phyloP scores from a whole-genome alignment of 1,140 invertebrate genomes.

The Triops cancriformis region DNA sequence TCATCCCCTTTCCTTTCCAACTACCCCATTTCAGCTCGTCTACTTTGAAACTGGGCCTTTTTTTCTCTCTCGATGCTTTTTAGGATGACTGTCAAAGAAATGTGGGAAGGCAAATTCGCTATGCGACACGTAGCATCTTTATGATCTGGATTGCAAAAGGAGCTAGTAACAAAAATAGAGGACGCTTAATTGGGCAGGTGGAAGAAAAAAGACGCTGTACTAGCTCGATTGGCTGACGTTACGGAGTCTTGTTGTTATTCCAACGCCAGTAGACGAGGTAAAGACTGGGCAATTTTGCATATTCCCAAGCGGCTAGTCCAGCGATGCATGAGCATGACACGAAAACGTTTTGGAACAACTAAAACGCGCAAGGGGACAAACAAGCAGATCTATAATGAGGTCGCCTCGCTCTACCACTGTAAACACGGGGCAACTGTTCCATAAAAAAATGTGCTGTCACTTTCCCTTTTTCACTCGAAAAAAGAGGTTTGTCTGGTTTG shows the following conservation, averaged over 20 bases:
- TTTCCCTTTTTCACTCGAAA: neutral
- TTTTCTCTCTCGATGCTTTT: too few species aligned
- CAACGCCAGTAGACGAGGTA: neutral
- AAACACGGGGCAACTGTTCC: neutral
- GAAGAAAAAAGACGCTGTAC: neutral
- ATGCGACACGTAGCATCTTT: neutral
- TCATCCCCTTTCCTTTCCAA: neutral
- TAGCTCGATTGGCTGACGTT: neutral
- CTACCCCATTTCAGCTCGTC: neutral
- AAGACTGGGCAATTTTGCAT: conserved; percentile 1
- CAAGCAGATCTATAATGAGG: neutral
- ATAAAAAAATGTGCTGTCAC: neutral
- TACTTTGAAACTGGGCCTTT: too few species aligned
- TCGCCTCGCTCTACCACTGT: neutral
- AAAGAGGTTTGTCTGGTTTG: neutral
- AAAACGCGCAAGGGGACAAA: neutral
- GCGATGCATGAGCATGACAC: conserved; percentile 7
- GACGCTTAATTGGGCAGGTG: neutral
- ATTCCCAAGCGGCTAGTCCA: neutral
- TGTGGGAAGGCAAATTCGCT: neutral
- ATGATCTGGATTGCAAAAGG: neutral
- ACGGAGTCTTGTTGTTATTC: neutral
- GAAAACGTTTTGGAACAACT: neutral
- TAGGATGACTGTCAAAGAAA: neutral
- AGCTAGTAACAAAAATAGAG: neutral